Evolutionary conservation across 2,888 invertebrate genomes (phyloP).

Genomic region (Hydropsyche betteni): DNA sequence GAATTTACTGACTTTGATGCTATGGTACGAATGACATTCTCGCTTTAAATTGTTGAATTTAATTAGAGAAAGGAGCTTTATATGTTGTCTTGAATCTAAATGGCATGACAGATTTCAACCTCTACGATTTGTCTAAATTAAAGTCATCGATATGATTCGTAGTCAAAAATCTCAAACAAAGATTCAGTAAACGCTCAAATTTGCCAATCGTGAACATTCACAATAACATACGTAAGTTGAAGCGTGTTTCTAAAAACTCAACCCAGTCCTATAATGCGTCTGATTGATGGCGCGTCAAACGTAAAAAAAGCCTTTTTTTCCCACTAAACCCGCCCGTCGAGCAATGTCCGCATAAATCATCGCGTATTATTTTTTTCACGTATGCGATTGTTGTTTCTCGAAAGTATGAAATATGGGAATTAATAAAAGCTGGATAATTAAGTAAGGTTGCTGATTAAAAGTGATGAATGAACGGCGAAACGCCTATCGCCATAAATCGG

Average conservation of each 20-base stretch:
- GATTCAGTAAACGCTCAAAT: too few relatives aligned
- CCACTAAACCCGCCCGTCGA: not conserved
- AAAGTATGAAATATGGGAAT: slow-evolving; percentile 29
- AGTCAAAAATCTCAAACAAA: too few relatives aligned
- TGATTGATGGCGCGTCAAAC: slow-evolving; percentile 25
- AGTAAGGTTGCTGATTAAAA: slow-evolving; percentile 25
- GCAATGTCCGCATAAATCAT: slow-evolving; percentile 19
- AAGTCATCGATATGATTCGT: too few relatives aligned
- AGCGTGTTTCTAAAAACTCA: too few relatives aligned
- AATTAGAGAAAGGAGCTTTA: too few relatives aligned
- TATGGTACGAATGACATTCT: too few relatives aligned
- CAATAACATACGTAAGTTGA: too few relatives aligned
- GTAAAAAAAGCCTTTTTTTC: slow-evolving; percentile 1
- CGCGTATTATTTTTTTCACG: slow-evolving; percentile 15
- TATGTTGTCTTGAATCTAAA: too few relatives aligned
- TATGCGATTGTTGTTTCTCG: slow-evolving; percentile 19
- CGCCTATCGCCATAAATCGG: slow-evolving; percentile 33
- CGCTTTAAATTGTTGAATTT: too few relatives aligned
- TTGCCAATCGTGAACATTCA: too few relatives aligned
- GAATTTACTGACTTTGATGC: slow-evolving; percentile 4
- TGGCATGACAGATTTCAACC: too few relatives aligned
- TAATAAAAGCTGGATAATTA: slow-evolving; percentile 31
- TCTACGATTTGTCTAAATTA: too few relatives aligned
- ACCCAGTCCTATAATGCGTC: not conserved
- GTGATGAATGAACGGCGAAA: slow-evolving; percentile 31